phyloP scores from a whole-genome alignment of 2,113 vertebrate genomes.

The Saguinus imperator region DNA sequence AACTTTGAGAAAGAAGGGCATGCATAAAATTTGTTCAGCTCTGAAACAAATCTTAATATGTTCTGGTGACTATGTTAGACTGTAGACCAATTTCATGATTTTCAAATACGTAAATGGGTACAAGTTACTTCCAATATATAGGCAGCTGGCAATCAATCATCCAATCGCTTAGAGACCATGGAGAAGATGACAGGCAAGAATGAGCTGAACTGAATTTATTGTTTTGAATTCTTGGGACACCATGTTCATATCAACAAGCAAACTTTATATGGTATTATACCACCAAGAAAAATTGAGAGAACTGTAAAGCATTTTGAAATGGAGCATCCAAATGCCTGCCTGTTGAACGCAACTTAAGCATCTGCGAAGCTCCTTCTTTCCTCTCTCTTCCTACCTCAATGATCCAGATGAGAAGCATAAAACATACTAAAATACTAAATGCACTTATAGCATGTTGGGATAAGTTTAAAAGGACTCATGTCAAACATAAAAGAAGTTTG shows the following conservation, averaged over 20 bases:
- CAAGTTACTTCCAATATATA: background rate
- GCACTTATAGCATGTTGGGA: background rate
- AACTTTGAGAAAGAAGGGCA: slow-evolving; percentile 8
- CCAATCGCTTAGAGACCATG: background rate
- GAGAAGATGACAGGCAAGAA: background rate
- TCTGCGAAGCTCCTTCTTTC: background rate
- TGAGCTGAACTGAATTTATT: background rate
- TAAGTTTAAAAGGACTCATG: background rate
- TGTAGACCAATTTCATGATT: slow-evolving; percentile 7
- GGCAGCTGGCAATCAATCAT: background rate
- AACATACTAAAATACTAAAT: background rate
- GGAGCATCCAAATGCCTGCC: background rate
- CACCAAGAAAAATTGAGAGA: background rate
- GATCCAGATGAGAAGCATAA: background rate
- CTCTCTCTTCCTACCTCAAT: background rate
- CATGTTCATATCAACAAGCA: background rate
- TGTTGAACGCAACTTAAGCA: background rate
- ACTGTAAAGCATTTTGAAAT: background rate
- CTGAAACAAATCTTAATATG: slow-evolving; percentile 7
- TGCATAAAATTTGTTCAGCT: background rate
- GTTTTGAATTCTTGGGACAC: background rate
- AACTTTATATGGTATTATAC: background rate
- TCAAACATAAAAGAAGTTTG: background rate
- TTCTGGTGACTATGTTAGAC: background rate
- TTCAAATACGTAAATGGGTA: slow-evolving; percentile 15